Evolutionary conservation across 2,888 invertebrate genomes (phyloP), one percentile per base, ranked within the genome.

Genomic region (Eristalis intricaria): DNA sequence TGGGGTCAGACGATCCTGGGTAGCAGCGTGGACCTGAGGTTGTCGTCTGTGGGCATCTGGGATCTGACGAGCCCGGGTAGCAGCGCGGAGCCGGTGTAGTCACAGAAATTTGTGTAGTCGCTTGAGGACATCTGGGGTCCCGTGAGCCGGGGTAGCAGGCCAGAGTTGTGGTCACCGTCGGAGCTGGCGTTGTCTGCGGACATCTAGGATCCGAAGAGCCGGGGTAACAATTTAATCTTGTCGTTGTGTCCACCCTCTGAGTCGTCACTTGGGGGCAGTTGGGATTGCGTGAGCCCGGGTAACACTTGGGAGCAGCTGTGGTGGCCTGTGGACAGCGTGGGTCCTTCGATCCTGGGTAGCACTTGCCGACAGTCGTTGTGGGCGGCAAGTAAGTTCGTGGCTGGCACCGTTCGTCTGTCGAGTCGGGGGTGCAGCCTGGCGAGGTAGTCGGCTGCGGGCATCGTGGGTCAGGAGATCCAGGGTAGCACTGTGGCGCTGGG

Each of bases 191-290:
- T 10, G 40, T 13, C 7, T 19, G 23, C 0, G 13, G 69, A 93
- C 93, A 76, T 70, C 56, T 22, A 4, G 74, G 91, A 85, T 94
- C 93, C 88, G 90, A 90, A 2, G 91, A 90, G 22, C 93, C 93
- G 1, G 92, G 92, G 64, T 90, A 91, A 79, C 93, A 93, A 3
- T 64, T 58, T 11, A 73, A 61, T 11, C 77, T 91, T 4, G 87
- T 90, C 8, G 91, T 91, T 7, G 90, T 90, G 4, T 61, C 38
- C n/a, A 32, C 88, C 19, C 43, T 15, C 13, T 43, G 23, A 32
- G 84, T 80, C 13, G 66, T 76, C 13, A 50, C 40, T 76, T 84
- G 75, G 1, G 91, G 91, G 50, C 93, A 93, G 8, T 85, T 88
- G 0, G 91, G 91, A 63, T 89, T 89, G 4, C 89, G 89, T 10